A percentile compares a stretch with the other conserved stretches of the same genome.
Evolutionary conservation across 2,113 vertebrate species (phyloP).

Genomic region (Saguinus imperator): DNA sequence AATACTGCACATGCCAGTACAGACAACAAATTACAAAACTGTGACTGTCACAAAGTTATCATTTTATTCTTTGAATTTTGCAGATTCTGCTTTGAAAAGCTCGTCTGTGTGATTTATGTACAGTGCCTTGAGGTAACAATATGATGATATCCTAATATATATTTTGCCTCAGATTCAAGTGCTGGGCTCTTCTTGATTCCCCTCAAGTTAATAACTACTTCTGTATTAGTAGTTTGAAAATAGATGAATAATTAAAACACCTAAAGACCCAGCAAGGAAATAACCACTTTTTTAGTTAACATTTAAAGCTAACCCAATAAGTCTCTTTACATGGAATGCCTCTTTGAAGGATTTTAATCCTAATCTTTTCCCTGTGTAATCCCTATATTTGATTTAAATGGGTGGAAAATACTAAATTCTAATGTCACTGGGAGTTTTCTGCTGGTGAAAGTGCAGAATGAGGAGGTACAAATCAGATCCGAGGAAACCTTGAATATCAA

Average conservation of each 20-base stretch:
- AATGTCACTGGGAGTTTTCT: not conserved
- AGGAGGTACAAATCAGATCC: not conserved
- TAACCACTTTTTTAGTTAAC: not conserved
- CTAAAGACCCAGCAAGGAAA: conserved; percentile 18
- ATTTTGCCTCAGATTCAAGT: not conserved
- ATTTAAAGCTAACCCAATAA: conserved; percentile 33
- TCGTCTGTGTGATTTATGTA: not conserved
- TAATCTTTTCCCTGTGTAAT: not conserved
- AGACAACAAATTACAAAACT: not conserved
- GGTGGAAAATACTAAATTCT: conserved; percentile 14
- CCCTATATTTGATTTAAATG: not conserved
- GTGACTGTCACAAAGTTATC: not conserved
- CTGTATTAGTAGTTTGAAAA: not conserved
- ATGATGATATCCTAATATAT: not conserved
- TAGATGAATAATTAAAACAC: not conserved
- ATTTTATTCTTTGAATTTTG: conserved; percentile 29
- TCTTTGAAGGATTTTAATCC: conserved; percentile 10
- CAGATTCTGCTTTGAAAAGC: conserved; percentile 13
- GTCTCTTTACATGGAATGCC: not conserved
- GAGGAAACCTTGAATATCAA: not conserved
- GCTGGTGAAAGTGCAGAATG: not conserved
- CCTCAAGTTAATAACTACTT: not conserved
- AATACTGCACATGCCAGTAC: not conserved
- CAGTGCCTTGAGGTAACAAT: not conserved
- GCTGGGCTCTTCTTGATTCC: not conserved